Evolutionary conservation across 2,888 invertebrate species (phyloP).

Genomic region (Candidula unifasciata): DNA sequence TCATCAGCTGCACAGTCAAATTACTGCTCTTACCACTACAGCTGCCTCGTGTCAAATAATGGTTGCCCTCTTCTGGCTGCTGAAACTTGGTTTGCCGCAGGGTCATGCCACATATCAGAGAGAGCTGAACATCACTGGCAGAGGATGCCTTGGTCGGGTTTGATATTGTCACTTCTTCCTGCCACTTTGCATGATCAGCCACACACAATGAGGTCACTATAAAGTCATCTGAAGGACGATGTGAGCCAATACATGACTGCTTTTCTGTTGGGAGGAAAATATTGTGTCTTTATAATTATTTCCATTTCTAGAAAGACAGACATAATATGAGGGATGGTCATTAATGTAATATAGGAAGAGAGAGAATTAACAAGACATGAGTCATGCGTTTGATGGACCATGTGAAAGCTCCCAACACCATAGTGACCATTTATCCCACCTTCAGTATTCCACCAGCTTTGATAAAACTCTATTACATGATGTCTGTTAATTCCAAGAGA

Average conservation of each 20-base stretch:
- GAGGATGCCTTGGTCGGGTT: slow-evolving; percentile 37
- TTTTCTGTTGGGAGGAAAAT: slow-evolving; percentile 48
- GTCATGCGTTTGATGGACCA: too few relatives aligned
- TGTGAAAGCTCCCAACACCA: too few relatives aligned
- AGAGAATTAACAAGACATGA: too few relatives aligned
- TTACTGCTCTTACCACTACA: slow-evolving; percentile 48
- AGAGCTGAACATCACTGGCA: slow-evolving; percentile 65
- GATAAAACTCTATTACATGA: too few relatives aligned
- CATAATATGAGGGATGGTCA: too few relatives aligned
- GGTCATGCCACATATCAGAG: slow-evolving; percentile 78
- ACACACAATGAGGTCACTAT: slow-evolving; percentile 75
- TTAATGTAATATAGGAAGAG: too few relatives aligned
- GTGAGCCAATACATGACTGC: slow-evolving; percentile 45
- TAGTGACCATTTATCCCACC: too few relatives aligned
- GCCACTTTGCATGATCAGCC: slow-evolving; percentile 64
- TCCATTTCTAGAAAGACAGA: too few relatives aligned
- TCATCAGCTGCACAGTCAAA: slow-evolving; percentile 84
- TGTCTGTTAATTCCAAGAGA: too few relatives aligned
- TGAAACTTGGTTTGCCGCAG: slow-evolving; percentile 65
- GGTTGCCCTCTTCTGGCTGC: slow-evolving; percentile 55
- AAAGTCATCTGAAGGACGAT: slow-evolving; percentile 74
- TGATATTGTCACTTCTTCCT: slow-evolving; percentile 31
- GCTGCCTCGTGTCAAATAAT: slow-evolving; percentile 60
- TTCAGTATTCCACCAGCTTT: too few relatives aligned
- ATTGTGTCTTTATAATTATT: neutral